These are phyloP conservation scores for Gorsachius goisagi DNA, from an alignment of 2,113 vertebrate genomes.

Conservation along the genomic window DNA sequence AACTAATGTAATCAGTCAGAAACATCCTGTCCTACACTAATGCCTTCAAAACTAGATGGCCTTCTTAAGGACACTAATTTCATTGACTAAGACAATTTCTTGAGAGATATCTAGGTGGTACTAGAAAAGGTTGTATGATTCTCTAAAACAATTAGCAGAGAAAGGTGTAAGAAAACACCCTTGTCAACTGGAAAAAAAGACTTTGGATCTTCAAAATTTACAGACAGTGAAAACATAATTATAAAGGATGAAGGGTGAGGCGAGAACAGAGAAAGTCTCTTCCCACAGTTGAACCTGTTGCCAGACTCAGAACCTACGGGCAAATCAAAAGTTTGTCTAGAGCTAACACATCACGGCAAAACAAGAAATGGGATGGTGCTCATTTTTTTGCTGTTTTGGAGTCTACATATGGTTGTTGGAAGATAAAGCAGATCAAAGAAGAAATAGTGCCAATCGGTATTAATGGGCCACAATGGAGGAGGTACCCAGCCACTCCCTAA, in stretches of 20 bases:
- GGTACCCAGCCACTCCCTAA: background rate
- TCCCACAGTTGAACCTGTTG: background rate
- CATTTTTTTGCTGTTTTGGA: background rate
- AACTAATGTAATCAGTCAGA: constrained; percentile 8
- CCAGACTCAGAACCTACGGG: background rate
- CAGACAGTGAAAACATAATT: background rate
- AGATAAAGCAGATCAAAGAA: background rate
- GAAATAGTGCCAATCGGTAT: background rate
- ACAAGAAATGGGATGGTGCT: background rate
- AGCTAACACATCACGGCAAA: background rate
- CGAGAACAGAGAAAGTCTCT: background rate
- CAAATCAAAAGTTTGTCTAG: background rate
- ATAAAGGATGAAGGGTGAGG: background rate
- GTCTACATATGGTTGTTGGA: background rate
- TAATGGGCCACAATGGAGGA: background rate
- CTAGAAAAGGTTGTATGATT: background rate
- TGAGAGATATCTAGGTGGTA: background rate
- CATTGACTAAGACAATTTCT: background rate
- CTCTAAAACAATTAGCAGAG: background rate
- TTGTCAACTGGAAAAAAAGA: background rate
- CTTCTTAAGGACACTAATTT: constrained; percentile 8
- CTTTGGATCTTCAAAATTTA: background rate
- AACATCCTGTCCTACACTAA: background rate
- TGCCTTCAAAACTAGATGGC: background rate
- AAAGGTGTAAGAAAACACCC: background rate